Percentiles rank a stretch among this genome's conserved stretches.
These are phyloP conservation scores for Amblyraja radiata DNA, from an alignment of 2,797 vertebrate species.

Conservation along the genomic window DNA sequence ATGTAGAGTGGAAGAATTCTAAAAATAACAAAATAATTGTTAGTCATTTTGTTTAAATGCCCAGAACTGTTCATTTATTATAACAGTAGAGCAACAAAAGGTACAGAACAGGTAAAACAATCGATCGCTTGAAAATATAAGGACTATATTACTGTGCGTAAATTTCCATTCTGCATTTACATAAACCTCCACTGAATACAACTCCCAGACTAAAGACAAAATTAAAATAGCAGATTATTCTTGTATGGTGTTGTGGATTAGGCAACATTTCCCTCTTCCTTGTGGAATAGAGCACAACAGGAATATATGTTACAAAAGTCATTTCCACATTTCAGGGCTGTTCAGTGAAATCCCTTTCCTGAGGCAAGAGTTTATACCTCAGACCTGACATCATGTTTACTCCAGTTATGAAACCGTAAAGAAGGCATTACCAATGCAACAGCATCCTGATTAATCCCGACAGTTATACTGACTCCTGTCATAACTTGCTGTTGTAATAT, in stretches of 20 bases:
- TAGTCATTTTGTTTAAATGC: not conserved
- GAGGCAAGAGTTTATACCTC: not conserved
- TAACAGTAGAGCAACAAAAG: not conserved
- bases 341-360: not conserved
- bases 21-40: slow-evolving; percentile 19
- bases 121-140: not conserved
- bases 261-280: too few relatives aligned
- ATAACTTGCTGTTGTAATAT: not conserved
- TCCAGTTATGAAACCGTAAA: slow-evolving; percentile 13
- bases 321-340: not conserved
- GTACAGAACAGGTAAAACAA: not conserved
- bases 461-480: slow-evolving; percentile 5
- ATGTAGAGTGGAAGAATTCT: slow-evolving; percentile 77
- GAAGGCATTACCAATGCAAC: not conserved
- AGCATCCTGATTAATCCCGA: not conserved
- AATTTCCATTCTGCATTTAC: not conserved
- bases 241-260: not conserved
- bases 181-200: not conserved
- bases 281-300: not conserved
- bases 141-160: not conserved
- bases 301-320: not conserved
- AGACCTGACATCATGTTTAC: slow-evolving; percentile 13
- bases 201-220: not conserved
- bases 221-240: not conserved
- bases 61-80: not conserved